Percentiles rank a stretch among this genome's conserved stretches.
Evolutionary conservation across 53 echinoderm and acorn worm species (phyloP).

Genomic region (Echinarachnius parma): DNA sequence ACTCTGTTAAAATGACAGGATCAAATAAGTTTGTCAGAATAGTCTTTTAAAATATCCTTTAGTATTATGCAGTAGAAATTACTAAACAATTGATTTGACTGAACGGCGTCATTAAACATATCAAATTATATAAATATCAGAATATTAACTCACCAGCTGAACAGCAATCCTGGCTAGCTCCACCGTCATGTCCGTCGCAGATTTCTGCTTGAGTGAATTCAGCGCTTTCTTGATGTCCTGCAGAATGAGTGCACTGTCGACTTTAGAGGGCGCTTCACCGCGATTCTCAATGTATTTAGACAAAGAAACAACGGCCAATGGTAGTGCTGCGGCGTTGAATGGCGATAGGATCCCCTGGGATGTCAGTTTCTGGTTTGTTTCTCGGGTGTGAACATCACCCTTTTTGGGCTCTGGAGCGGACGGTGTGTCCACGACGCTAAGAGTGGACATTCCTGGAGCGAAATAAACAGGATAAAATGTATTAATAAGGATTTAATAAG

Average conservation of each 20-base stretch:
- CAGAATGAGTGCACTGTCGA: conserved; percentile 30
- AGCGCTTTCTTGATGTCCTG: conserved; percentile 21
- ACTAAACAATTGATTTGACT: no score
- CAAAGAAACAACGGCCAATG: background rate
- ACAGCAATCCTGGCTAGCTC: conserved; percentile 14
- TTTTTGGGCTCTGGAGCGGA: background rate
- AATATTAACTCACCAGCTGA: conserved; percentile 19
- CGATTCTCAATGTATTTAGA: conserved; percentile 27
- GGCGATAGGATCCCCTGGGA: conserved; percentile 20
- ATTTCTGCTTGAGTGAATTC: background rate
- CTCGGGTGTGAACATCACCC: background rate
- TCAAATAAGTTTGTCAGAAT: no score
- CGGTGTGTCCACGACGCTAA: background rate
- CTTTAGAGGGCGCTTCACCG: conserved; percentile 26
- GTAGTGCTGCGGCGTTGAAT: background rate
- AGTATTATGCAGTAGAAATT: no score
- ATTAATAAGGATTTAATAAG: no score
- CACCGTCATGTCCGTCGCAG: background rate
- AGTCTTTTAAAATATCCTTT: no score
- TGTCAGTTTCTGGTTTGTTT: conserved; percentile 7
- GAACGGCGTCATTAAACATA: background rate
- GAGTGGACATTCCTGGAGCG: conserved; percentile 8
- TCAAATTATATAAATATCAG: background rate
- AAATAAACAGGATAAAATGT: background rate
- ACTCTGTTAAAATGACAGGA: no score